Conservation (phyloP, 2,113 vertebrate genomes). For the Myxocyprinus asiaticus region DNA sequence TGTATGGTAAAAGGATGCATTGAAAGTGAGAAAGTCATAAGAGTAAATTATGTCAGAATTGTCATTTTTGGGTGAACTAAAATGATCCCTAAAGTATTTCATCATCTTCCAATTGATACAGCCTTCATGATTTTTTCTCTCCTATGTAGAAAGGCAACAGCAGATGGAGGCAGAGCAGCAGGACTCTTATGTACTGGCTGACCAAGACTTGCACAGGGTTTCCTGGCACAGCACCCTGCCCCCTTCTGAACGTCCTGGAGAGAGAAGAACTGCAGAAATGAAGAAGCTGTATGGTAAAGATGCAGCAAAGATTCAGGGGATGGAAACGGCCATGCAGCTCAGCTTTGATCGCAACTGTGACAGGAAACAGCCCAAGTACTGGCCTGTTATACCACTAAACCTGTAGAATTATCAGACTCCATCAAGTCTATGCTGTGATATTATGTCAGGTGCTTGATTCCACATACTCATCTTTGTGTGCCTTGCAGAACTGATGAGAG, state of each 20-base stretch:
- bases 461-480: too few relatives aligned
- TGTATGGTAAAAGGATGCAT: too few relatives aligned
- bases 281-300: slow-evolving; percentile 84
- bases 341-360: slow-evolving; percentile 89
- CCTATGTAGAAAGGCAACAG: slow-evolving; percentile 84
- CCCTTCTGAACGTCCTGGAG: slow-evolving; percentile 82
- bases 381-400: slow-evolving; percentile 93
- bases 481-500: too few relatives aligned
- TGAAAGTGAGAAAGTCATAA: too few relatives aligned
- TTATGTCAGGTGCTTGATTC: too few relatives aligned
- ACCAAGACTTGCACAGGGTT: slow-evolving; percentile 79
- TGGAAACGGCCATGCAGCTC: slow-evolving; percentile 94
- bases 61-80: too few relatives aligned
- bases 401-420: slow-evolving; percentile 64
- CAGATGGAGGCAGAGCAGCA: slow-evolving; percentile 82
- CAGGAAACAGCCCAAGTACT: slow-evolving; percentile 90
- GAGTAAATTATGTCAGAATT: too few relatives aligned
- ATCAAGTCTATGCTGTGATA: too few relatives aligned
- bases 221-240: slow-evolving; percentile 70
- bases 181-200: slow-evolving; percentile 80
- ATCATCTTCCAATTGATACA: too few relatives aligned
- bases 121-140: slow-evolving; percentile 10
- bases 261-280: slow-evolving; percentile 86
- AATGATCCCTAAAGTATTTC: too few relatives aligned
- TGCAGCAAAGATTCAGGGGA: slow-evolving; percentile 86